Evolutionary conservation across 2,113 vertebrate genomes (phyloP).

Genomic region (Callionymus lyra): DNA sequence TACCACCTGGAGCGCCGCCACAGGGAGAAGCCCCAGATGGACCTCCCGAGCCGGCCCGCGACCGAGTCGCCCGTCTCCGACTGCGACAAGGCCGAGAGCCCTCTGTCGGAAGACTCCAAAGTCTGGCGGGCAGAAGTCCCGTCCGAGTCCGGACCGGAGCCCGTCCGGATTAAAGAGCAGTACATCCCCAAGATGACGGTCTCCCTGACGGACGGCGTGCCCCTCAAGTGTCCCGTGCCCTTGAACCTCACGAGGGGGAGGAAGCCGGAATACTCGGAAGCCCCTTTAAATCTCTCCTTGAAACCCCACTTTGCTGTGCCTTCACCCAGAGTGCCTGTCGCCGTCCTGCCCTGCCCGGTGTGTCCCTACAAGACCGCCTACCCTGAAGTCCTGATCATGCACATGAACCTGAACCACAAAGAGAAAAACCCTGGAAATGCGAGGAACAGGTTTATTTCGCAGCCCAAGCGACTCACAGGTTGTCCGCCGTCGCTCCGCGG

Average conservation of each 20-base stretch:
- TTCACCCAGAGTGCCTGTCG: constrained; percentile 35
- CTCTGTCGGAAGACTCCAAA: constrained; percentile 58
- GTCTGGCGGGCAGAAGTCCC: constrained; percentile 37
- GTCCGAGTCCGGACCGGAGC: constrained; percentile 2
- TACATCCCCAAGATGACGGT: neutral
- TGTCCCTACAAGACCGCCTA: constrained; percentile 84
- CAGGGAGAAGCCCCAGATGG: constrained; percentile 74
- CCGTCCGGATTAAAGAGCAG: too few relatives aligned
- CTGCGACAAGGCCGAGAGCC: constrained; percentile 28
- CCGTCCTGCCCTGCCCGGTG: constrained; percentile 61
- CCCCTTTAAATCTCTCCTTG: constrained; percentile 77
- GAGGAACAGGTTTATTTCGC: constrained; percentile 47
- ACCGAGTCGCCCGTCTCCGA: constrained; percentile 22
- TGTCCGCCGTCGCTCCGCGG: constrained; percentile 88
- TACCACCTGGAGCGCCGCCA: constrained; percentile 92
- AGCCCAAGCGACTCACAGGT: constrained; percentile 73
- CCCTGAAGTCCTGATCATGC: constrained; percentile 87
- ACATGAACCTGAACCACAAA: constrained; percentile 81
- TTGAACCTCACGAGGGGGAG: constrained; percentile 44
- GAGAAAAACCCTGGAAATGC: constrained; percentile 59
- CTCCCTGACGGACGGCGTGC: constrained; percentile 17
- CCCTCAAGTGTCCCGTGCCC: constrained; percentile 19
- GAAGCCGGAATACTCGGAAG: constrained; percentile 48
- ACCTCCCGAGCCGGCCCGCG: constrained; percentile 42
- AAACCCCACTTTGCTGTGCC: constrained; percentile 57